A percentile compares a stretch with the other conserved stretches of the same genome.
These are phyloP conservation scores for Sterrhoptilus dennistouni DNA, from an alignment of 2,113 vertebrate species.

Conservation along the genomic window DNA sequence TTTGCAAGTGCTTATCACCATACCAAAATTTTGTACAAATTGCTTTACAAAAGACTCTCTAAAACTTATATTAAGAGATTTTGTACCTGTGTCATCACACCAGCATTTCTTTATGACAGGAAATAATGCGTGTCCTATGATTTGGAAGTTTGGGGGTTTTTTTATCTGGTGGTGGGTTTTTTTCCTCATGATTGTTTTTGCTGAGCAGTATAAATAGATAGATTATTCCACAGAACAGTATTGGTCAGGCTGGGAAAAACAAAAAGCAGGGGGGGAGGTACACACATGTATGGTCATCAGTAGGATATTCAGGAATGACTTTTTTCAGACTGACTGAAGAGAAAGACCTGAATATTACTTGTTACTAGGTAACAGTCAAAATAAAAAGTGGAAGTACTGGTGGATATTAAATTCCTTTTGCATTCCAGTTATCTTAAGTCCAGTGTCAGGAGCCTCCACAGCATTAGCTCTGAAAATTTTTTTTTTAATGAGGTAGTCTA, in stretches of 20 bases:
- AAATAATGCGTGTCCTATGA: background rate
- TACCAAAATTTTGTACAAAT: background rate
- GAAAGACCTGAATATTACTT: background rate
- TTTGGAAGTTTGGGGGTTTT: background rate
- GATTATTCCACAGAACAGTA: background rate
- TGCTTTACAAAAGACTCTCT: background rate
- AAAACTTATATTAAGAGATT: background rate
- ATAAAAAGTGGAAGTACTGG: background rate
- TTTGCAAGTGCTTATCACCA: background rate
- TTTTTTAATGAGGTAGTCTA: background rate
- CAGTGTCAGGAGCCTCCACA: background rate
- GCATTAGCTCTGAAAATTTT: background rate
- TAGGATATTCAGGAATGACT: background rate
- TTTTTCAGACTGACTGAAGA: background rate
- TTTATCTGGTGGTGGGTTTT: background rate
- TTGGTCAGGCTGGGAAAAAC: background rate
- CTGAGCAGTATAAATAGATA: background rate
- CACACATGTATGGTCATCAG: background rate
- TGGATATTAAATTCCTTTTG: background rate
- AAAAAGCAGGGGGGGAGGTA: accelerated
- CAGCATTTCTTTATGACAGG: background rate
- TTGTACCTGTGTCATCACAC: background rate
- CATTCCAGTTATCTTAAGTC: background rate
- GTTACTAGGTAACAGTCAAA: background rate
- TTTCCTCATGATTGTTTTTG: background rate